Percentiles rank a stretch among this genome's conserved stretches.
Conservation (phyloP, 2,888 invertebrate genomes). For the Gortyna flavago region DNA sequence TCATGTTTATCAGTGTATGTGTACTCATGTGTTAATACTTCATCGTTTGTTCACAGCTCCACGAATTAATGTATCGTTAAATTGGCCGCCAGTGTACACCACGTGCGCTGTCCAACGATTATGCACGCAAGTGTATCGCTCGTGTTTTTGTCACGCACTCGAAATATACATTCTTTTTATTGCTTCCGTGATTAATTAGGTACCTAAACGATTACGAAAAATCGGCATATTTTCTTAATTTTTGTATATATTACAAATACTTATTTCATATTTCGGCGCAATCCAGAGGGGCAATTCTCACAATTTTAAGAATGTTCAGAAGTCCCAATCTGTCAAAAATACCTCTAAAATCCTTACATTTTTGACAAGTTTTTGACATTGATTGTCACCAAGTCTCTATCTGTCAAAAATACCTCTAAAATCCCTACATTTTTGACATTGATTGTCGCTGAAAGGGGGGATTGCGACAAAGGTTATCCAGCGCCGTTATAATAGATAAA, state of each 20-base stretch:
- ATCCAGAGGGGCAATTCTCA: neutral
- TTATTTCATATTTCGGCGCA: neutral
- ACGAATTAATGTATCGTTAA: slow-evolving; percentile 71
- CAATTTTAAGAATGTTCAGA: no score
- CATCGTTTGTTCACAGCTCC: slow-evolving; percentile 62
- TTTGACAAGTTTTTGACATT: no score
- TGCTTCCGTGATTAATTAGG: slow-evolving; percentile 36
- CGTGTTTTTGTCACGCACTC: slow-evolving; percentile 60
- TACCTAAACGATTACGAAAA: slow-evolving; percentile 25
- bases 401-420: no score
- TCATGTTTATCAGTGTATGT: slow-evolving; percentile 53
- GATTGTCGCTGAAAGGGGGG: no score
- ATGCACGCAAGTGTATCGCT: slow-evolving; percentile 65
- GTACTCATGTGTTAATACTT: slow-evolving; percentile 59
- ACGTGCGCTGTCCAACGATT: slow-evolving; percentile 66
- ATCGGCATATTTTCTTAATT: neutral
- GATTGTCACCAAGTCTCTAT: no score
- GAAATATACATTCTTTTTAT: slow-evolving; percentile 41
- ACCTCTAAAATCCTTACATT: no score
- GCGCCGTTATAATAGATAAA: neutral
- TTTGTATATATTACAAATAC: neutral
- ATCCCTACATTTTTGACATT: no score
- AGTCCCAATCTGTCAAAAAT: no score
- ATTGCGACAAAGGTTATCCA: no score
- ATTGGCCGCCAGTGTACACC: slow-evolving; percentile 67